phyloP scores from a whole-genome alignment of 2,888 invertebrate species.

The Synergus umbraculus region DNA sequence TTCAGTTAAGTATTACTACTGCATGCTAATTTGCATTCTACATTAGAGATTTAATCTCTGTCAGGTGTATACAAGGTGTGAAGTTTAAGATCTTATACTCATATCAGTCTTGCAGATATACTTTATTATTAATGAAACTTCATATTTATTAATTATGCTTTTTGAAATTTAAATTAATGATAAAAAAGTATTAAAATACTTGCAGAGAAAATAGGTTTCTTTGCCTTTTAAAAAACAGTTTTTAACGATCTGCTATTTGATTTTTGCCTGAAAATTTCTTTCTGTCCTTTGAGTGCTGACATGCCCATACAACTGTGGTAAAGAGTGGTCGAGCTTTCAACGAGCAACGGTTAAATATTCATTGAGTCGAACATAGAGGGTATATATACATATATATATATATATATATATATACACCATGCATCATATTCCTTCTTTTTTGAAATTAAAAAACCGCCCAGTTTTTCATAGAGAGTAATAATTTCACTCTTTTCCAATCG shows the following conservation, averaged over 20 bases:
- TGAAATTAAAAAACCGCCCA: conserved; percentile 12
- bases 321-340: conserved; percentile 31
- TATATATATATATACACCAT: background rate
- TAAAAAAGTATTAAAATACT: background rate
- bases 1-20: conserved; percentile 23
- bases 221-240: background rate
- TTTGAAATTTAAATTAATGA: background rate
- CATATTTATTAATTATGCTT: background rate
- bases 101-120: background rate
- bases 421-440: conserved; percentile 9
- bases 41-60: conserved; percentile 20
- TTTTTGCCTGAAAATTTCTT: background rate
- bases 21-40: conserved; percentile 24
- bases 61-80: background rate
- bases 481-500: background rate
- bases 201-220: background rate
- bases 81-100: background rate
- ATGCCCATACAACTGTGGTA: conserved; percentile 19
- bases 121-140: conserved; percentile 8
- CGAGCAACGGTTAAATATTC: conserved; percentile 47
- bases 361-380: conserved; percentile 39
- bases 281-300: conserved; percentile 12
- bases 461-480: background rate
- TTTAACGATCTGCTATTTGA: background rate
- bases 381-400: background rate